Conservation (phyloP, 2,113 vertebrate species). For the Ameiurus melas region DNA sequence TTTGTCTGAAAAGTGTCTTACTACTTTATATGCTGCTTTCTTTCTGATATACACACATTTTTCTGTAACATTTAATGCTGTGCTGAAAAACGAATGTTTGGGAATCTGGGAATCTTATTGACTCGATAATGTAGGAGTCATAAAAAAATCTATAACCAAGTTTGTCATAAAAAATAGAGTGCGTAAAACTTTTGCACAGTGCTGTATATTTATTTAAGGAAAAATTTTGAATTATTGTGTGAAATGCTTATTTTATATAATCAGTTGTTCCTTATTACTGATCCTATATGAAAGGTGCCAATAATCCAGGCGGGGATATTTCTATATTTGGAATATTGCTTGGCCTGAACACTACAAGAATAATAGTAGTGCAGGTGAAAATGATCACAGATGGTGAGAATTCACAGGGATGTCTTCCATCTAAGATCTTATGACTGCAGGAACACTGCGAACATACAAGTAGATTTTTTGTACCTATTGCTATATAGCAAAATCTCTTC, state of each 20-base stretch:
- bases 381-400: neutral
- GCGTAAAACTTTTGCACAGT: no score
- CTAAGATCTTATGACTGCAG: neutral
- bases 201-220: no score
- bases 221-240: neutral
- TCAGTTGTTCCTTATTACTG: neutral
- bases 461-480: neutral
- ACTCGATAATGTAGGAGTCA: no score
- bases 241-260: neutral
- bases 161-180: no score
- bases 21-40: no score
- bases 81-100: no score
- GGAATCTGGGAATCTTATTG: no score
- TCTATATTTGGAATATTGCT: neutral
- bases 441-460: neutral
- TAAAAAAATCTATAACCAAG: no score
- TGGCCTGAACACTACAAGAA: neutral
- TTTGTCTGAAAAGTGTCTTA: no score
- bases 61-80: no score
- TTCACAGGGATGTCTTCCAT: neutral
- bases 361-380: neutral
- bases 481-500: neutral
- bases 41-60: no score
- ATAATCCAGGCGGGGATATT: neutral
- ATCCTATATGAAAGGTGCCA: neutral